Percentiles rank a stretch among this genome's conserved stretches.
Evolutionary conservation across 2,888 invertebrate genomes (phyloP).

Genomic region (Drosophila antonietae): DNA sequence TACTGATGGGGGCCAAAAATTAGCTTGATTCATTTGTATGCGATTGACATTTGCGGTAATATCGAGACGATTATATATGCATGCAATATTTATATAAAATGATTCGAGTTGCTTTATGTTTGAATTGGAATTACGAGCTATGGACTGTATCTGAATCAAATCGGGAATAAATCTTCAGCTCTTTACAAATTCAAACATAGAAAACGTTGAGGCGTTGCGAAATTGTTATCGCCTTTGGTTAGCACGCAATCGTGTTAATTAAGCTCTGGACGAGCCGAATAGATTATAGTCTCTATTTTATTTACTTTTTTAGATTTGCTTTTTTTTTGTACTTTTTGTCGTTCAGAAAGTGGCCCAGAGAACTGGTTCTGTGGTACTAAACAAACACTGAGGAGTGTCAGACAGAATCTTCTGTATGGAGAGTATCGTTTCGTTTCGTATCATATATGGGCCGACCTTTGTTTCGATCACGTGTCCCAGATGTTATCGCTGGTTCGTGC

Average conservation of each 20-base stretch:
- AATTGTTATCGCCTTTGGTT: constrained; percentile 62
- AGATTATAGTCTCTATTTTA: constrained; percentile 28
- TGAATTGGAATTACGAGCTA: constrained; percentile 7
- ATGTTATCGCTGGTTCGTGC: constrained; percentile 31
- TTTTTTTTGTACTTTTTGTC: constrained; percentile 23
- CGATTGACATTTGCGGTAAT: constrained; percentile 15
- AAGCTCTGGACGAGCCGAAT: constrained; percentile 48
- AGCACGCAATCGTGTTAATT: constrained; percentile 72
- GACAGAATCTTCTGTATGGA: constrained; percentile 16
- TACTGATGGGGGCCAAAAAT: background rate
- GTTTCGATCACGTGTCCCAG: constrained; percentile 47
- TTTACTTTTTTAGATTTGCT: constrained; percentile 31
- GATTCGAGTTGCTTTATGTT: background rate
- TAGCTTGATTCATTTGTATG: constrained; percentile 38
- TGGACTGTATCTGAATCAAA: constrained; percentile 1
- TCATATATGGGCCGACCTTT: constrained; percentile 49
- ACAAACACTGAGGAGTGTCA: constrained; percentile 28
- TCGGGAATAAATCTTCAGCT: background rate
- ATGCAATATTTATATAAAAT: background rate
- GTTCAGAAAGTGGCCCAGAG: constrained; percentile 57
- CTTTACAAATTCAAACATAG: constrained; percentile 15
- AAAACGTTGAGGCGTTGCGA: constrained; percentile 55
- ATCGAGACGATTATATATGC: constrained; percentile 5
- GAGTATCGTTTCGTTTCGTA: constrained; percentile 14
- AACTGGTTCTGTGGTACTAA: constrained; percentile 47